Base-by-base conservation (phyloP, 2,888 invertebrate species). In the Lasioglossum marginatum region DNA sequence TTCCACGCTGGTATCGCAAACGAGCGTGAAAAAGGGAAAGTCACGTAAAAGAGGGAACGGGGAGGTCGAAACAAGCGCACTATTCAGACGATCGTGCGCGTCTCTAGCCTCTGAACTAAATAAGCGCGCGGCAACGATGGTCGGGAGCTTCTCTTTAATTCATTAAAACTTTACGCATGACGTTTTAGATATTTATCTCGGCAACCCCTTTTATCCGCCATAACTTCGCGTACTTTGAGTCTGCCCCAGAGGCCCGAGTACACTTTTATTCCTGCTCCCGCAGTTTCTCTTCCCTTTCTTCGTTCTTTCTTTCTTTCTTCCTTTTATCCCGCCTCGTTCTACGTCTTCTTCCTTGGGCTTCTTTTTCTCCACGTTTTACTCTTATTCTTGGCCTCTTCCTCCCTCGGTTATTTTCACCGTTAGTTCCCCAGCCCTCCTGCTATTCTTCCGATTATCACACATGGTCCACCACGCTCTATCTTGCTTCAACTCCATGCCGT, bases 111-210 rank as follows among this genome's bases (percentile, higher is more conserved):
- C 79, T 72, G 81, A 82, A 81, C 87, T 88, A 88, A 89, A 88
- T 89, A 87, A 88, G 76, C 73, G 74, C 72, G 16, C 48, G 79
- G 71, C 84, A 76, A 88, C 85, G 80, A 77, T 78, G 76, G 81
- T 79, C 81, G 82, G 86, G 79, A 80, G 86, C 84, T 88, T 90
- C 88, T 83, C 88, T 82, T 92, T 91, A 91, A 92, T 92, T 92
- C 91, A 92, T 92, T 91, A 92, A 91, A 92, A 92, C 83, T 91
- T 88, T 87, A 90, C 88, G 91, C 90, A 88, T 90, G 90, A 90
- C 88, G 86, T 88, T 91, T 88, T 87, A 91, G 92, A 92, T 89
- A 92, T 91, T 86, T 88, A 91, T 88, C 90, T 85, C 89, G 82
- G 87, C 88, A 85, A 86, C 86, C 87, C 82, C 81, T 87, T 91